Base-by-base conservation (phyloP, 2,888 invertebrate genomes). In the Phortica okadai region DNA sequence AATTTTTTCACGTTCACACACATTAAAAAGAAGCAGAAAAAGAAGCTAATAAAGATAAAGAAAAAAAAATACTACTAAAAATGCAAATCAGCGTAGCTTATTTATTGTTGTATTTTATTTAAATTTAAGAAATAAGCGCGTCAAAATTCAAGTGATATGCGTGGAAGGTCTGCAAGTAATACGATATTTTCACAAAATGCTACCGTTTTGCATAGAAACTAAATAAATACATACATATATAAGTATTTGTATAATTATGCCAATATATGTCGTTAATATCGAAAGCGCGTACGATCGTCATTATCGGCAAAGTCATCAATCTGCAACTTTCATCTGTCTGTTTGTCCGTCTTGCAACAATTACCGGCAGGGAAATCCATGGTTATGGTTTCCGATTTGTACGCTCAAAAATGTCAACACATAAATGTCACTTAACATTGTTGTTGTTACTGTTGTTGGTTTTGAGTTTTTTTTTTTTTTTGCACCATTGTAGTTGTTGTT, bases 331-430 rank as follows among this genome's bases (percentile, higher is more conserved):
- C 69, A 69, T 69, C 69, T 69, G 50, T 58, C 14, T 6, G 16
- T 58, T n/a, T 21, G 21, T 21, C 21, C 21, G 62, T 62, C 21
- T 16, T 3, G 42, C 10, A 10, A 66, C 44, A 45, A 10, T 45
- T 45, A 45, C 16, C 6, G 16, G 7, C 21, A 6, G 42, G n/a
- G 1, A 69, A 69, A 67, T 67, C 67, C 45, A 69, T 3, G 16
- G 25, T 45, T 45, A 50, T 25, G 45, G 69, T 45, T 69, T 50
- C 21, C 25, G 45, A 69, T 21, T 42, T 69, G 66, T 69, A 69
- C 69, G 69, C 50, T 69, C 10, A 69, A 69, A 69, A 69, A 69
- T 69, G 44, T 69, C 69, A 69, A 69, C 21, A 16, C 25, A 62
- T 10, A 62, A 73, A 59, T 73, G 73, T 21, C 73, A n/a, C 21